Evolutionary conservation across 2,797 vertebrate species (phyloP).

Genomic region (Pyrocephalus nanus): DNA sequence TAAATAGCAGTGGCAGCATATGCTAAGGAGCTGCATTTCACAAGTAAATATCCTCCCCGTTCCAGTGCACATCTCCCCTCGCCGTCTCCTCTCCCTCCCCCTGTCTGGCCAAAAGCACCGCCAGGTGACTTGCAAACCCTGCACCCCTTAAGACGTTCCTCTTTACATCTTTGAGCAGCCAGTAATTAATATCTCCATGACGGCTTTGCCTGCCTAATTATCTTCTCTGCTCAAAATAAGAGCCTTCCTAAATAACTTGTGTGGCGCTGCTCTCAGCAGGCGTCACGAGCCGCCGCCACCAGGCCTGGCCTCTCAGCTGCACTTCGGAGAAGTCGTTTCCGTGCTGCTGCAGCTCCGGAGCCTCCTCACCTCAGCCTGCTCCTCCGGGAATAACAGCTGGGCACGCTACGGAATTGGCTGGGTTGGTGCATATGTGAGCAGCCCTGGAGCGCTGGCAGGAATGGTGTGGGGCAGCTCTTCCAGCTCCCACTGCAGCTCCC

Average conservation of each 20-base stretch:
- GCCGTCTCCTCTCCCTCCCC: background rate
- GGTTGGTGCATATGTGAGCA: background rate
- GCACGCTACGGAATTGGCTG: background rate
- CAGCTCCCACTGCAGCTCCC: background rate
- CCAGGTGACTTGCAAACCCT: constrained; percentile 13
- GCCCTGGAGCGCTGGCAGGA: background rate
- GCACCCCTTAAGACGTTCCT: background rate
- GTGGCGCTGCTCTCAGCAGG: background rate
- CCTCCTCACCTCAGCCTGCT: background rate
- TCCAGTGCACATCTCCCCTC: background rate
- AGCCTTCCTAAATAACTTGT: constrained; percentile 38
- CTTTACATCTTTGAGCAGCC: background rate
- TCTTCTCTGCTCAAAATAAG: constrained; percentile 35
- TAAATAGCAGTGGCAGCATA: constrained; percentile 64
- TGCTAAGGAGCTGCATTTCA: background rate
- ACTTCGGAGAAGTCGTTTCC: background rate
- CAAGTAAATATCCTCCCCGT: constrained; percentile 14
- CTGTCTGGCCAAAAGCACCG: background rate
- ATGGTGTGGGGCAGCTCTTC: background rate
- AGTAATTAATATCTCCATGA: constrained; percentile 35
- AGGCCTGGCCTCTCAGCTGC: constrained; percentile 12
- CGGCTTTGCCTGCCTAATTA: constrained; percentile 42
- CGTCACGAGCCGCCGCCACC: background rate
- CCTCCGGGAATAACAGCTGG: background rate
- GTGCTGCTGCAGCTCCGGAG: background rate